A percentile compares a stretch with the other conserved stretches of the same genome.
These are phyloP conservation scores for Halichondria panicea DNA, from an alignment of 37 sponge, comb jelly and placozoan species.

Conservation along the genomic window DNA sequence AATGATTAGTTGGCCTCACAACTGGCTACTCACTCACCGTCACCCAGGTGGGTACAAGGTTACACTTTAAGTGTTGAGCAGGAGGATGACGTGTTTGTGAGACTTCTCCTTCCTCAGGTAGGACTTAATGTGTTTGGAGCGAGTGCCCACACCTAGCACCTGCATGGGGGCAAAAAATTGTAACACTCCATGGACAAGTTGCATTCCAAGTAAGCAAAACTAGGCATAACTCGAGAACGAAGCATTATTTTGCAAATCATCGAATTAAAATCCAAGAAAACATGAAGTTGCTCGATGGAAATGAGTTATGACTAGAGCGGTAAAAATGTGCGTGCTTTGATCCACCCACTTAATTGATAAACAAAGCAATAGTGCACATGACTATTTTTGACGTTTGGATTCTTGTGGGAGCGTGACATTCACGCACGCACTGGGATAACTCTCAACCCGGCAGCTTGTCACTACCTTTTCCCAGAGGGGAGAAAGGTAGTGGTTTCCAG, in stretches of 20 bases:
- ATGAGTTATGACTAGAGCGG: not conserved
- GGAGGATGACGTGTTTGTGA: constrained; percentile 94
- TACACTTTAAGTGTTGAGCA: constrained; percentile 99
- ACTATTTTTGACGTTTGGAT: too few relatives aligned
- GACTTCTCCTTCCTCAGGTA: constrained; percentile 89
- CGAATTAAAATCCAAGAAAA: too few relatives aligned
- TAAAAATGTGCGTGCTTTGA: not conserved
- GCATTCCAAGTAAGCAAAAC: too few relatives aligned
- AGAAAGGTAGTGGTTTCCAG: too few relatives aligned
- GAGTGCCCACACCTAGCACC: constrained; percentile 97
- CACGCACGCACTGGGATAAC: too few relatives aligned
- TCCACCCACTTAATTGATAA: too few relatives aligned
- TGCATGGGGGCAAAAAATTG: constrained; percentile 24
- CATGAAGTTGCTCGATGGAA: not conserved
- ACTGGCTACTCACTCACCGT: constrained; percentile 50
- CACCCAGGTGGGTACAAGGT: constrained; percentile 97
- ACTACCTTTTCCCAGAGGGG: too few relatives aligned
- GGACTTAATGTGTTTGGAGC: constrained; percentile 86
- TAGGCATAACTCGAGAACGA: too few relatives aligned
- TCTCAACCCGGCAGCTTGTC: too few relatives aligned
- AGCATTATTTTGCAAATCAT: too few relatives aligned
- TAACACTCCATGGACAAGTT: not conserved
- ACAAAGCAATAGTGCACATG: too few relatives aligned
- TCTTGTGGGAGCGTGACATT: too few relatives aligned
- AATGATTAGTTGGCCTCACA: not conserved